These are phyloP conservation scores for Autographa gamma DNA, from an alignment of 2,888 invertebrate species.

Conservation along the genomic window DNA sequence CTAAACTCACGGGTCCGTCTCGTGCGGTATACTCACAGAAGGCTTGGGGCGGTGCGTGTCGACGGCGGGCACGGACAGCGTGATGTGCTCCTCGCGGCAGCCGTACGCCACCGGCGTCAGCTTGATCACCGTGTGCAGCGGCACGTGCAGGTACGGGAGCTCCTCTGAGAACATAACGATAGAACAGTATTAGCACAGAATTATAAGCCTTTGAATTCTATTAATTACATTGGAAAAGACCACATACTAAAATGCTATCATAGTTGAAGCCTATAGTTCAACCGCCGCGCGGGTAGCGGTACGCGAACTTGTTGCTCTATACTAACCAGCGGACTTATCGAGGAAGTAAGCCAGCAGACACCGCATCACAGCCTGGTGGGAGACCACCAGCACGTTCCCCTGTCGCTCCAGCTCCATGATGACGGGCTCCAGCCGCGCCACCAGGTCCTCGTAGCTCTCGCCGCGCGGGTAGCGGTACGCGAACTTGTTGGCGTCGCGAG, in stretches of 20 bases:
- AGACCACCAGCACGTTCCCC: constrained; percentile 98
- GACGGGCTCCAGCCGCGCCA: constrained; percentile 98
- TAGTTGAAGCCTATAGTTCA: too few relatives aligned
- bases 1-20: too few relatives aligned
- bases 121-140: constrained; percentile 98
- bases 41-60: constrained; percentile 99
- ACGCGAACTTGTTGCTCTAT: too few relatives aligned
- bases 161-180: constrained; percentile 91
- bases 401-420: constrained; percentile 99
- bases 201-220: too few relatives aligned
- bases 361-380: constrained; percentile 98
- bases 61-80: constrained; percentile 97
- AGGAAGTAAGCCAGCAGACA: constrained; percentile 99
- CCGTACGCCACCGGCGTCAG: constrained; percentile 99
- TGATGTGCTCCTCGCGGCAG: constrained; percentile 98
- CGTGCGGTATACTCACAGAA: constrained; percentile 86
- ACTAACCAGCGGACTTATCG: constrained; percentile 96
- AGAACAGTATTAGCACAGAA: too few relatives aligned
- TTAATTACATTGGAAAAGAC: too few relatives aligned
- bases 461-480: constrained; percentile 96
- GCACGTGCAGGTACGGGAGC: constrained; percentile 96
- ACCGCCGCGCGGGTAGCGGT: too few relatives aligned
- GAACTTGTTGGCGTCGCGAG: constrained; percentile 99
- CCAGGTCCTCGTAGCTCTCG: constrained; percentile 99
- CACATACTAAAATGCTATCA: too few relatives aligned